Percentiles rank a stretch among this genome's conserved stretches.
phyloP scores from a whole-genome alignment of 1,140 invertebrate genomes.

The Drosophila triauraria region DNA sequence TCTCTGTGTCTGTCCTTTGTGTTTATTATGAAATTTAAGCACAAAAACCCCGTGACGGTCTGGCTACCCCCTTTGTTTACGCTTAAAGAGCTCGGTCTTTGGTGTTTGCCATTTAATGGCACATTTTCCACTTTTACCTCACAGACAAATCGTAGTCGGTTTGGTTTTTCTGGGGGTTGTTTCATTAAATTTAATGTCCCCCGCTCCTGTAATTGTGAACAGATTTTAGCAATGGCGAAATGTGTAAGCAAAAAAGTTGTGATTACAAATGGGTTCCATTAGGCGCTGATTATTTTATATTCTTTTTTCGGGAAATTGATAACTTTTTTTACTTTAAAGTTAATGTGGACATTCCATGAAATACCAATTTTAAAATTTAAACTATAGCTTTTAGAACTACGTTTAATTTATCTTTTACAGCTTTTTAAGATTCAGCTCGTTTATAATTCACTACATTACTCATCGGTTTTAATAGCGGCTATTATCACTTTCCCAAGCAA shows the following conservation, averaged over 20 bases:
- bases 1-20: slow-evolving; percentile 52
- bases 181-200: slow-evolving; percentile 72
- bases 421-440: neutral
- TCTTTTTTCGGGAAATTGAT: neutral
- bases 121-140: slow-evolving; percentile 69
- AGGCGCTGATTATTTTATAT: slow-evolving; percentile 2
- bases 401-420: neutral
- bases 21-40: slow-evolving; percentile 80
- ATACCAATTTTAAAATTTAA: too few relatives aligned
- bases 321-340: neutral
- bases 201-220: slow-evolving; percentile 57
- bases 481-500: slow-evolving; percentile 3
- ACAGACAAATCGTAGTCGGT: slow-evolving; percentile 24
- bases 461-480: slow-evolving; percentile 4
- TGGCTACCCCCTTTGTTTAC: slow-evolving; percentile 43
- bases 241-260: slow-evolving; percentile 7
- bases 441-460: neutral
- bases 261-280: slow-evolving; percentile 9
- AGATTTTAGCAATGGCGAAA: slow-evolving; percentile 23
- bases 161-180: slow-evolving; percentile 18
- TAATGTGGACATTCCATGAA: too few relatives aligned
- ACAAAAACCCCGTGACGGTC: slow-evolving; percentile 66
- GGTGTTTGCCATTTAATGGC: slow-evolving; percentile 75
- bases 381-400: neutral
- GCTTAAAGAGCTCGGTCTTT: slow-evolving; percentile 49